Percentiles rank a stretch among this genome's conserved stretches.
These are phyloP conservation scores for Hyppa rectilinea DNA, from an alignment of 2,888 invertebrate species.

Conservation along the genomic window DNA sequence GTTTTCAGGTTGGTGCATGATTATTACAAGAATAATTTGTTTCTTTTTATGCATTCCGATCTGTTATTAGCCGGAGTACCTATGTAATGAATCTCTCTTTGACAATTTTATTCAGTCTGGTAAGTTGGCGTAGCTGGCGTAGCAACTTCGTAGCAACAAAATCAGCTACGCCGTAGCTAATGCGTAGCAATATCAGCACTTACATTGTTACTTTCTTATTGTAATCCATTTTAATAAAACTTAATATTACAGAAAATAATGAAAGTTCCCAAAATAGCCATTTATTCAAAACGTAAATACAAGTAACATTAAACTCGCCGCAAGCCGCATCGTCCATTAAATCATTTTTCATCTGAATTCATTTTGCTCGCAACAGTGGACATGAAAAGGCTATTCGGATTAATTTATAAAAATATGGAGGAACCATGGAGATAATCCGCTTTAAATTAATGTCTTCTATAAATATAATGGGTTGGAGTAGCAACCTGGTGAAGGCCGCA, in stretches of 20 bases:
- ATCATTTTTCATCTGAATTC: slow-evolving; percentile 62
- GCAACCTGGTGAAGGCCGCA: no score
- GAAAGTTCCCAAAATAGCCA: not conserved
- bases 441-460: slow-evolving; percentile 42
- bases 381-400: slow-evolving; percentile 57
- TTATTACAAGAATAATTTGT: not conserved
- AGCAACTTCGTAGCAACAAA: not conserved
- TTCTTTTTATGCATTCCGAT: not conserved
- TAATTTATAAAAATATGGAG: slow-evolving; percentile 54
- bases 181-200: not conserved
- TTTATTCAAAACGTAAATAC: slow-evolving; percentile 22
- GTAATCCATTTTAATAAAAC: not conserved
- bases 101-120: no score
- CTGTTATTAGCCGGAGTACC: not conserved
- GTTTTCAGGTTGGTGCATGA: not conserved
- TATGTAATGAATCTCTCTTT: not conserved
- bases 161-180: slow-evolving; percentile 6
- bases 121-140: not conserved
- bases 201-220: not conserved
- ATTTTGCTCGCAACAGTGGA: slow-evolving; percentile 61
- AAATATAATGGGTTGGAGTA: no score
- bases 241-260: not conserved
- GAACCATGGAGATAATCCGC: slow-evolving; percentile 21
- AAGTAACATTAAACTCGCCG: slow-evolving; percentile 44
- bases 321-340: slow-evolving; percentile 57